Evolutionary conservation across 2,888 invertebrate genomes (phyloP).

Genomic region (Daptonema setosum): DNA sequence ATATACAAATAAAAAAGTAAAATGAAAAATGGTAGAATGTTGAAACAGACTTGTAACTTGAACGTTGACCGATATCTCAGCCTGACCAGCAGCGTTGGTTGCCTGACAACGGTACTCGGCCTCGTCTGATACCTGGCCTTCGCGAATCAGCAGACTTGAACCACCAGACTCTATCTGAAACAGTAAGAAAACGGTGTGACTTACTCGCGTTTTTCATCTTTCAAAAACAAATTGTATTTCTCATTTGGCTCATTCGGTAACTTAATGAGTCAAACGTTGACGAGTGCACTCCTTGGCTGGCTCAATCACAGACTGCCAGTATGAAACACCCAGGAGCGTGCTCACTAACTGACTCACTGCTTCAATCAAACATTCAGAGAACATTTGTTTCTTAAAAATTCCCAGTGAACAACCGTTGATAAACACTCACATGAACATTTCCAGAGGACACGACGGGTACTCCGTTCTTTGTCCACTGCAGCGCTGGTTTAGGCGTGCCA

Average conservation of each 20-base stretch:
- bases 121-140: conserved; percentile 26
- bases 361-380: too few species aligned
- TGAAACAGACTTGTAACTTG: conserved; percentile 31
- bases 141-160: conserved; percentile 16
- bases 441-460: conserved; percentile 15
- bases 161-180: conserved; percentile 2
- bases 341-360: too few species aligned
- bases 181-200: too few species aligned
- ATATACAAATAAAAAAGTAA: not conserved
- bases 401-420: not conserved
- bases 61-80: conserved; percentile 31
- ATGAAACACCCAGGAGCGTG: too few species aligned
- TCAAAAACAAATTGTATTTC: too few species aligned
- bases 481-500: conserved; percentile 29
- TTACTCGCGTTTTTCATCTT: too few species aligned
- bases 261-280: too few species aligned
- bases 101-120: conserved; percentile 39
- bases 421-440: conserved; percentile 6
- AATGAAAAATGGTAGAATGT: not conserved
- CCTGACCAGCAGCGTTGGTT: conserved; percentile 39
- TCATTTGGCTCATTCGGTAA: too few species aligned
- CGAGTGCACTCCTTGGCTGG: too few species aligned
- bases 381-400: too few species aligned
- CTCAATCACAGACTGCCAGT: too few species aligned
- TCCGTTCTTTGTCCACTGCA: conserved; percentile 29